Conservation (phyloP, 2,797 vertebrate species). For the Lacerta agilis region DNA sequence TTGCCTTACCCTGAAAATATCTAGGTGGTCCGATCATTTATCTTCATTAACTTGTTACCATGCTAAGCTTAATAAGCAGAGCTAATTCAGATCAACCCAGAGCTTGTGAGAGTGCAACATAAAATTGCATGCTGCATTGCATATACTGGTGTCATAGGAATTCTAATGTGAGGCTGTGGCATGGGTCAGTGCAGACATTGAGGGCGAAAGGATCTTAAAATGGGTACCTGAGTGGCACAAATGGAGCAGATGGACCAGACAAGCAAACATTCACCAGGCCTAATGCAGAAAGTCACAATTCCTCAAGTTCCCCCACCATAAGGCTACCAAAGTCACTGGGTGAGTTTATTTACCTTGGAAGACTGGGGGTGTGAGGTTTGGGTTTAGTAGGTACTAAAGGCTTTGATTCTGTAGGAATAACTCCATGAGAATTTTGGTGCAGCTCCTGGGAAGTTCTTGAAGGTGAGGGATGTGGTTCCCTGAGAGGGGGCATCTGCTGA, state of each 20-base stretch:
- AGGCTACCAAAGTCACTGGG: neutral
- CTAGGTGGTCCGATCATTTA: neutral
- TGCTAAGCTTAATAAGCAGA: neutral
- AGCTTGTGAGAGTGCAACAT: neutral
- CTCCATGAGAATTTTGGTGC: slow-evolving; percentile 90
- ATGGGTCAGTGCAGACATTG: neutral
- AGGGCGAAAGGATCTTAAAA: neutral
- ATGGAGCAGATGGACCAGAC: neutral
- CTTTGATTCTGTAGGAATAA: slow-evolving; percentile 88
- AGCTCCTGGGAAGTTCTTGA: slow-evolving; percentile 86
- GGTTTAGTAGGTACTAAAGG: slow-evolving; percentile 89
- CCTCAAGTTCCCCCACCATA: neutral
- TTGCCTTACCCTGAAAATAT: neutral
- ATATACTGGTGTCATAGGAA: neutral
- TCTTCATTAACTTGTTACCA: neutral
- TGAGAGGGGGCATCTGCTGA: slow-evolving; percentile 95
- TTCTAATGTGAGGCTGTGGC: neutral
- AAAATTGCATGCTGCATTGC: neutral
- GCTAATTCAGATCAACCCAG: neutral
- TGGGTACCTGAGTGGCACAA: neutral
- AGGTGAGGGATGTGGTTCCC: slow-evolving; percentile 93
- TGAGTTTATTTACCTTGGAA: slow-evolving; percentile 89
- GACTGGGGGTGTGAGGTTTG: slow-evolving; percentile 94
- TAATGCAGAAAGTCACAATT: neutral
- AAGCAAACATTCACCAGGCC: slow-evolving; percentile 23